Conservation (phyloP, 2,888 invertebrate species). For the Thereva nobilitata region DNA sequence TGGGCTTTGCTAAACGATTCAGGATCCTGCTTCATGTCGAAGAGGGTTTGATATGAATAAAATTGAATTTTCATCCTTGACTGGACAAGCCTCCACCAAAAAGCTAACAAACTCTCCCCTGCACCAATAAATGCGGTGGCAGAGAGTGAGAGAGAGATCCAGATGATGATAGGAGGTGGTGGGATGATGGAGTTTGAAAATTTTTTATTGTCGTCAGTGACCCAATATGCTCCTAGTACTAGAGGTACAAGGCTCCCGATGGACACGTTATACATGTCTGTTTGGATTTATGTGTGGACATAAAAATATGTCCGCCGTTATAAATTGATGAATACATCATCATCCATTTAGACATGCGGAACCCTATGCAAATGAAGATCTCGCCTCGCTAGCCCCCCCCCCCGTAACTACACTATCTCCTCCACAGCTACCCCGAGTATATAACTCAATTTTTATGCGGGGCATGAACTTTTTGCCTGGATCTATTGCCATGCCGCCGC, state of each 20-base stretch:
- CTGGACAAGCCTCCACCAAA: slow-evolving; percentile 11
- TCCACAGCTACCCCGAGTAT: slow-evolving; percentile 3
- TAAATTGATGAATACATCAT: slow-evolving; percentile 36
- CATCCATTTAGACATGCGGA: slow-evolving; percentile 22
- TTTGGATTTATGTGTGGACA: slow-evolving; percentile 26
- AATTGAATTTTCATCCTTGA: slow-evolving; percentile 28
- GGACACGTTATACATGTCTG: slow-evolving; percentile 20
- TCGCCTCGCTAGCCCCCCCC: background rate
- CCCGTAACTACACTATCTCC: slow-evolving; percentile 14
- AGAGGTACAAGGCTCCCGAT: background rate
- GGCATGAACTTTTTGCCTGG: slow-evolving; percentile 16
- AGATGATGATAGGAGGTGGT: too few relatives aligned
- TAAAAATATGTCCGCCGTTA: slow-evolving; percentile 29
- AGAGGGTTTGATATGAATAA: slow-evolving; percentile 25
- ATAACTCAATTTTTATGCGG: slow-evolving; percentile 33
- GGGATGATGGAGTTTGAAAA: slow-evolving; percentile 1
- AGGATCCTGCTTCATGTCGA: slow-evolving; percentile 23
- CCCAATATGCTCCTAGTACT: background rate
- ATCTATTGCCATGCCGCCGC: background rate
- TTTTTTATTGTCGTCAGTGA: slow-evolving; percentile 16
- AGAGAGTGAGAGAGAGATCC: too few relatives aligned
- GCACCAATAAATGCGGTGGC: too few relatives aligned
- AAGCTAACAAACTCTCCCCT: slow-evolving; percentile 21
- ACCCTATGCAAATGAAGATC: slow-evolving; percentile 28
- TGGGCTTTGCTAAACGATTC: background rate